Conservation (phyloP, 1,140 invertebrate genomes). For the Bombus breviceps region DNA sequence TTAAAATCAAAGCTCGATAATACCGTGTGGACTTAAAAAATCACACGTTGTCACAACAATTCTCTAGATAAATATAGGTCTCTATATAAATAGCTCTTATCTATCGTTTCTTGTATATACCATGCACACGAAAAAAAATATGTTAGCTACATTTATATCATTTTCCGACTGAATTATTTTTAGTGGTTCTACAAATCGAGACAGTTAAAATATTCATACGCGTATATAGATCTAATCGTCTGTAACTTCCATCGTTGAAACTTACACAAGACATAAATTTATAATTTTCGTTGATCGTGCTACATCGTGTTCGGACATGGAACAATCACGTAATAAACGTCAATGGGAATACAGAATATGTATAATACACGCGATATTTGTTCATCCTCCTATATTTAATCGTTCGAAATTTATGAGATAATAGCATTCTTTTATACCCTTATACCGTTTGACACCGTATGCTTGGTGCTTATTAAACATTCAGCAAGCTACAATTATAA, state of each 20-base stretch:
- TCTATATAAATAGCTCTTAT: too few species aligned
- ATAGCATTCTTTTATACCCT: neutral
- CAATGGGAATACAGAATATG: too few species aligned
- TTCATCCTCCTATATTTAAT: neutral
- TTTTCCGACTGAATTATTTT: conserved; percentile 4
- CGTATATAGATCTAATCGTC: neutral
- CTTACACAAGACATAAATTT: neutral
- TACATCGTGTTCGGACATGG: too few species aligned
- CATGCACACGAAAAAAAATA: too few species aligned
- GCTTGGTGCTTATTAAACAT: neutral
- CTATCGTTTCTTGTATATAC: too few species aligned
- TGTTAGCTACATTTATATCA: neutral
- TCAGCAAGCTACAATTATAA: neutral
- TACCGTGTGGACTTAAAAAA: neutral
- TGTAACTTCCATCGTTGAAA: neutral
- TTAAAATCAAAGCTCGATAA: neutral
- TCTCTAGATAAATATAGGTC: too few species aligned
- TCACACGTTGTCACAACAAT: neutral
- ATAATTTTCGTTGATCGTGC: neutral
- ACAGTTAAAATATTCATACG: neutral
- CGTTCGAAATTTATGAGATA: conserved; percentile 1
- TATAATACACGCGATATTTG: neutral
- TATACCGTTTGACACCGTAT: too few species aligned
- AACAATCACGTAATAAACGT: neutral
- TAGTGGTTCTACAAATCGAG: conserved; percentile 10